Evolutionary conservation across 2,113 vertebrate genomes (phyloP).

Genomic region (Megaceryle maxima): DNA sequence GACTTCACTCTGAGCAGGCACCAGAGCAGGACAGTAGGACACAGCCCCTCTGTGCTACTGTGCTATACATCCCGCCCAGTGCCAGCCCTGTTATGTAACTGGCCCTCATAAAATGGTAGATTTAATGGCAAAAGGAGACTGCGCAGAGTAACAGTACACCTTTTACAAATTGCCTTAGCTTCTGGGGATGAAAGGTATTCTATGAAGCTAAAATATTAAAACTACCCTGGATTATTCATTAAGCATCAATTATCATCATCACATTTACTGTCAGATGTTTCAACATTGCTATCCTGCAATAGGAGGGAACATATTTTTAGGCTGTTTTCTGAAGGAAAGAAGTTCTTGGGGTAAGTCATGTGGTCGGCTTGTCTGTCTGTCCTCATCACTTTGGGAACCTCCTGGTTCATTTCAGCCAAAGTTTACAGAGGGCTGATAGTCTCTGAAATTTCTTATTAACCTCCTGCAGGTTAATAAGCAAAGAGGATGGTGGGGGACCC

Average conservation of each 20-base stretch:
- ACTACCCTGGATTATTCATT: conserved; percentile 47
- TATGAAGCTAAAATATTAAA: conserved; percentile 45
- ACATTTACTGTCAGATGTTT: conserved; percentile 34
- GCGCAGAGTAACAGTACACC: neutral
- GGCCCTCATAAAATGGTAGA: too few relatives aligned
- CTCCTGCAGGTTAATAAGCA: neutral
- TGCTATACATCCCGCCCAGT: neutral
- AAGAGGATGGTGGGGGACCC: neutral
- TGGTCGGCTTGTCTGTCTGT: neutral
- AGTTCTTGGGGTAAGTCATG: neutral
- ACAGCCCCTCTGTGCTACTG: neutral
- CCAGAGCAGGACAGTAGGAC: neutral
- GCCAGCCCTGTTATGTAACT: fast-evolving
- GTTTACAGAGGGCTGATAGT: neutral
- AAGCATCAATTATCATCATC: conserved; percentile 21
- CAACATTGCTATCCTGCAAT: neutral
- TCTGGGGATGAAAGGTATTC: conserved; percentile 4
- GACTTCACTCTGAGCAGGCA: neutral
- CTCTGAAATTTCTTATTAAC: neutral
- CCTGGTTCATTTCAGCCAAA: neutral
- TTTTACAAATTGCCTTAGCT: neutral
- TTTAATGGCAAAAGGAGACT: neutral
- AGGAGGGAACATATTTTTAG: conserved; percentile 23
- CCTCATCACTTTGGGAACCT: fast-evolving
- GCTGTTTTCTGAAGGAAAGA: neutral